Percentiles rank a stretch among this genome's conserved stretches.
Conservation (phyloP, 2,113 vertebrate species). For the Rhinolophus sinicus region DNA sequence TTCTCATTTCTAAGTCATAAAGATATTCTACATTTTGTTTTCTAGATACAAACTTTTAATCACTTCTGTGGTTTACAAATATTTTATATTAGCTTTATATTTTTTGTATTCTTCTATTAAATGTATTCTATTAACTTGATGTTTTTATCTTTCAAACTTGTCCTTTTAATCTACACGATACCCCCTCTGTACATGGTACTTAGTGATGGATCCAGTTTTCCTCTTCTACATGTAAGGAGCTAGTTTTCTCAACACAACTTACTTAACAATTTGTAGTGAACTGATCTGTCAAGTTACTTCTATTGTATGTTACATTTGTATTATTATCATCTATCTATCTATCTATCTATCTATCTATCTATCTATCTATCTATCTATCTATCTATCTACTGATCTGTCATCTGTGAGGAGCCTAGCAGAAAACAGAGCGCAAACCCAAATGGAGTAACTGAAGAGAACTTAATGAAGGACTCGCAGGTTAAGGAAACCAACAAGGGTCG, state of each 20-base stretch:
- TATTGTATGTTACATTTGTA: background rate
- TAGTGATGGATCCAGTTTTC: background rate
- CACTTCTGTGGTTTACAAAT: no score
- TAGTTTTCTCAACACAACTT: background rate
- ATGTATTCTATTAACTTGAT: background rate
- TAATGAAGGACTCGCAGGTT: background rate
- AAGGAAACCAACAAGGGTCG: background rate
- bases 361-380: no score
- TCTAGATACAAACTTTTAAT: no score
- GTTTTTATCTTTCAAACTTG: background rate
- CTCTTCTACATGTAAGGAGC: background rate
- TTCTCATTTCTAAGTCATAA: background rate
- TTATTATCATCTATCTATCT: background rate
- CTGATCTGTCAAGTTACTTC: background rate
- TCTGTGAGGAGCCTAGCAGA: background rate
- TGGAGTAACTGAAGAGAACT: background rate
- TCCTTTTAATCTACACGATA: background rate
- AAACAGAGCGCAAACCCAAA: background rate
- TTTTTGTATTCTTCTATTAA: background rate
- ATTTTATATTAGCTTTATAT: background rate
- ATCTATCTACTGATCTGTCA: background rate
- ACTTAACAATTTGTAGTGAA: background rate
- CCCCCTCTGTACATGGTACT: background rate
- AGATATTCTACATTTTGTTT: background rate
- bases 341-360: background rate